Evolutionary conservation across 2,888 invertebrate species (phyloP).

Genomic region (Rotaria socialis): DNA sequence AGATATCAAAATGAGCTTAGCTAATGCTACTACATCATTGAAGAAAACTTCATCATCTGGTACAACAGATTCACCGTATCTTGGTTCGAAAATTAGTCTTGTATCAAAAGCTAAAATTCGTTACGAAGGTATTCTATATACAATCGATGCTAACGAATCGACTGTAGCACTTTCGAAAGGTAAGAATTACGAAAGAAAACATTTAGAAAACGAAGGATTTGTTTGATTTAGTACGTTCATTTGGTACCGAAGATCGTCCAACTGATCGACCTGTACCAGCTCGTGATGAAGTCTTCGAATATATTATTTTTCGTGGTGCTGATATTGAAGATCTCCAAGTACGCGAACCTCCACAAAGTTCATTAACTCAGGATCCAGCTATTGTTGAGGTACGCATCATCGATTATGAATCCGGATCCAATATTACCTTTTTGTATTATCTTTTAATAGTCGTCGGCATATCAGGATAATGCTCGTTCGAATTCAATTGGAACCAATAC

Average conservation of each 20-base stretch:
- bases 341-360: constrained; percentile 67
- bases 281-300: constrained; percentile 94
- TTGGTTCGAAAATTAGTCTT: constrained; percentile 98
- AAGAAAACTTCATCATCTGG: constrained; percentile 19
- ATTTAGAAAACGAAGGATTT: neutral
- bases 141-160: constrained; percentile 97
- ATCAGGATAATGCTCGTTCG: neutral
- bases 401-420: too few relatives aligned
- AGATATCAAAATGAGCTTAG: constrained; percentile 29
- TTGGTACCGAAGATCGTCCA: constrained; percentile 95
- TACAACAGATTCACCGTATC: constrained; percentile 68
- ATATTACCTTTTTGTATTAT: neutral
- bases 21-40: constrained; percentile 2
- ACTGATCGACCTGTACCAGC: constrained; percentile 90
- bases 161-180: constrained; percentile 98
- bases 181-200: constrained; percentile 59
- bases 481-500: constrained; percentile 13
- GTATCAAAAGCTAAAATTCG: constrained; percentile 99
- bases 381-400: constrained; percentile 71
- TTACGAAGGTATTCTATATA: constrained; percentile 97
- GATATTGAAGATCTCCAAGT: constrained; percentile 98
- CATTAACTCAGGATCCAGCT: constrained; percentile 82
- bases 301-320: constrained; percentile 91
- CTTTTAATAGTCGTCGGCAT: neutral
- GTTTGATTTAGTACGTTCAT: constrained; percentile 78